Conservation (phyloP, 2,888 invertebrate genomes). For the Stictocephala bisonia region DNA sequence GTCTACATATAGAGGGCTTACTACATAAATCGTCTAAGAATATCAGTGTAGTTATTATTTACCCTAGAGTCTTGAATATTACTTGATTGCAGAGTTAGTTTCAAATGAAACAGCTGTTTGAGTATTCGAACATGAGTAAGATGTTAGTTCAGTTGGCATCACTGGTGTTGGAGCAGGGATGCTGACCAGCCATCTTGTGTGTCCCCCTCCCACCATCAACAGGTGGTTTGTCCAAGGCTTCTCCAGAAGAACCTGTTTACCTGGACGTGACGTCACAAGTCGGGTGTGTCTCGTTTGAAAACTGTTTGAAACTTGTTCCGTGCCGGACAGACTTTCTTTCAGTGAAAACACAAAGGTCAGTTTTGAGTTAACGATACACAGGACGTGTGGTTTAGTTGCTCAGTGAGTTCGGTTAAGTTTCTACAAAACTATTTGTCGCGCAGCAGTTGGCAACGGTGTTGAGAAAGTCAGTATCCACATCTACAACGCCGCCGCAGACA, state of each 20-base stretch:
- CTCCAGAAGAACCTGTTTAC: conserved; percentile 42
- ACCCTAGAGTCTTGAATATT: too few relatives aligned
- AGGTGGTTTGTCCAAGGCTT: conserved; percentile 44
- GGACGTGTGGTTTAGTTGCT: not conserved
- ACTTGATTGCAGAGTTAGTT: too few relatives aligned
- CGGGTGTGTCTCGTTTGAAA: conserved; percentile 43
- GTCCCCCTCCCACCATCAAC: conserved; percentile 29
- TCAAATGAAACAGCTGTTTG: too few relatives aligned
- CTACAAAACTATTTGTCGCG: conserved; percentile 34
- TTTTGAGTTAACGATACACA: conserved; percentile 24
- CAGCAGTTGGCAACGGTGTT: conserved; percentile 41
- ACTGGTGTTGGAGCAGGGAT: conserved; percentile 15
- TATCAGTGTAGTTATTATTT: too few relatives aligned
- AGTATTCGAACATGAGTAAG: too few relatives aligned
- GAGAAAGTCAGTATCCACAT: conserved; percentile 38
- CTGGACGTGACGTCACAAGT: conserved; percentile 38
- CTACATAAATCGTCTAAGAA: too few relatives aligned
- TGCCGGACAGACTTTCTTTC: conserved; percentile 42
- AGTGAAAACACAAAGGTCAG: conserved; percentile 46
- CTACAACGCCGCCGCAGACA: not conserved
- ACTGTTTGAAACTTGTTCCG: conserved; percentile 42
- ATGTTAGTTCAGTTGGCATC: conserved; percentile 17
- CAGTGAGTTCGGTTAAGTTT: not conserved
- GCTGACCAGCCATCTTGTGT: conserved; percentile 18
- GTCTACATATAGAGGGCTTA: too few relatives aligned